Evolutionary conservation across 2,797 vertebrate genomes (phyloP).

Genomic region (Psittacula echo): DNA sequence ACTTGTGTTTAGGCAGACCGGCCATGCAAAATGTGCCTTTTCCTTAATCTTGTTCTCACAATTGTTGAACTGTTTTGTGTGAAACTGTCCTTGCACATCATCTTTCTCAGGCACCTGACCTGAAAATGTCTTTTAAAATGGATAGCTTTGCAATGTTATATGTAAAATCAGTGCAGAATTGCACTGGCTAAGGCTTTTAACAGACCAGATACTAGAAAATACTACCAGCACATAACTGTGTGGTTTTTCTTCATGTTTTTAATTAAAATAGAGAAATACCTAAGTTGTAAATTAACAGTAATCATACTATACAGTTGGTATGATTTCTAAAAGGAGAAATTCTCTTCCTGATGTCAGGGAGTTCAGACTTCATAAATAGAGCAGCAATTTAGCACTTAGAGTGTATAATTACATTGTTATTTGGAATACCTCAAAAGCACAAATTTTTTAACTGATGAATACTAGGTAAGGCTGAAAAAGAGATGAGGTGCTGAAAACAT

Average conservation of each 20-base stretch:
- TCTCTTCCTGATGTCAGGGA: background rate
- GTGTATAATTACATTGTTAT: background rate
- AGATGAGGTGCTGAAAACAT: background rate
- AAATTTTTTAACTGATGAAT: background rate
- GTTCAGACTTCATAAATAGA: background rate
- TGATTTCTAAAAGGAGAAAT: background rate
- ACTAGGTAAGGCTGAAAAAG: background rate
- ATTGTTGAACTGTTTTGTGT: background rate
- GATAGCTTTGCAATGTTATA: background rate
- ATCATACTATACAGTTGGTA: background rate
- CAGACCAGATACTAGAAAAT: background rate
- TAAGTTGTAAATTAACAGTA: background rate
- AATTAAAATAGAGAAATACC: background rate
- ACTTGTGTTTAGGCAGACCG: background rate
- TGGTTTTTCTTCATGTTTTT: background rate
- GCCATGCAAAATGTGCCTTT: background rate
- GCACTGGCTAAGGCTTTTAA: background rate
- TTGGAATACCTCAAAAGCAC: background rate
- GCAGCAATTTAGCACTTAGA: background rate
- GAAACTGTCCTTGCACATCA: background rate
- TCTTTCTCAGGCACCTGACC: background rate
- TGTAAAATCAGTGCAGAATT: background rate
- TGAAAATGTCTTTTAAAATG: background rate
- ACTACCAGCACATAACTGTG: background rate
- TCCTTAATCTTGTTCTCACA: background rate